Conservation (phyloP, 2,113 vertebrate species). For the Bubo blakistoni region DNA sequence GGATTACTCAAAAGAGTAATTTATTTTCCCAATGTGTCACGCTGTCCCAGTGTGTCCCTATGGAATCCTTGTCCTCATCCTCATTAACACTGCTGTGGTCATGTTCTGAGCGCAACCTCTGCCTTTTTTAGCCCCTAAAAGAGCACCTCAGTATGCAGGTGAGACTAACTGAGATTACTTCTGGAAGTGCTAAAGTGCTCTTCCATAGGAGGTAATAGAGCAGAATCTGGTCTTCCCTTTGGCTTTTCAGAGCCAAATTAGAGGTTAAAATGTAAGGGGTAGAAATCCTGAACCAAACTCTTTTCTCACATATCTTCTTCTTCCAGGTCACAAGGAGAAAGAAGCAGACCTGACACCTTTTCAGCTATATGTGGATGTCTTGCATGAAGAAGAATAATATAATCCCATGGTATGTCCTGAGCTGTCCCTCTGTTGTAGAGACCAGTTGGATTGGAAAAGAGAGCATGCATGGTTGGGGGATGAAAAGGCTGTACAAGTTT, state of each 20-base stretch:
- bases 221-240: neutral
- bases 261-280: neutral
- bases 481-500: neutral
- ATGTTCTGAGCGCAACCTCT: neutral
- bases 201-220: neutral
- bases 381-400: neutral
- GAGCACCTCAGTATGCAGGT: neutral
- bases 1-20: neutral
- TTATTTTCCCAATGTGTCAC: neutral
- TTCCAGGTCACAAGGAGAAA: neutral
- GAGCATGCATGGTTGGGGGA: accelerated
- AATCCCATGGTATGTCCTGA: neutral
- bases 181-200: neutral
- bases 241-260: neutral
- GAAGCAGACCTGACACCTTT: neutral
- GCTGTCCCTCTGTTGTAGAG: neutral
- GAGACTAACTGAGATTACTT: neutral
- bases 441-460: neutral
- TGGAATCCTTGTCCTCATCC: neutral
- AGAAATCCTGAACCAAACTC: neutral
- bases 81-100: neutral
- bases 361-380: neutral
- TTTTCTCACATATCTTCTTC: neutral
- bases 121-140: neutral
- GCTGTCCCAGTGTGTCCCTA: neutral